These are phyloP conservation scores for Drosophila birchii DNA, from an alignment of 2,888 invertebrate genomes.

Conservation along the genomic window DNA sequence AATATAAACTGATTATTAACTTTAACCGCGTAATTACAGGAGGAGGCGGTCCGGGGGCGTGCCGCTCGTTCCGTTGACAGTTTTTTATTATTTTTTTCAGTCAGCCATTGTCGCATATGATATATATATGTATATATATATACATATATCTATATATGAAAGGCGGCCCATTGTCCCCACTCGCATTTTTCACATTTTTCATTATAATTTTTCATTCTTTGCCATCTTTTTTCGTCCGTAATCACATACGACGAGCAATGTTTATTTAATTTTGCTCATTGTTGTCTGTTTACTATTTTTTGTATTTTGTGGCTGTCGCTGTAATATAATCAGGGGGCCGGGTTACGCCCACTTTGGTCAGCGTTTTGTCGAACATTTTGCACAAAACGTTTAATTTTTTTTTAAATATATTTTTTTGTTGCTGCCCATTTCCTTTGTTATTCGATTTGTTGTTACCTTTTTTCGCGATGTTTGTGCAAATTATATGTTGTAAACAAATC, in stretches of 20 bases:
- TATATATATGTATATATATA: conserved; percentile 4
- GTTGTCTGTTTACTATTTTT: conserved; percentile 39
- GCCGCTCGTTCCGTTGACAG: conserved; percentile 66
- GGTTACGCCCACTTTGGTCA: conserved; percentile 52
- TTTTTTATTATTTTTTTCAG: conserved; percentile 45
- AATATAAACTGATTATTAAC: conserved; percentile 68
- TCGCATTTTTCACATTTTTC: conserved; percentile 46
- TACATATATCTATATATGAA: background rate
- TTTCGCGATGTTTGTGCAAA: conserved; percentile 27
- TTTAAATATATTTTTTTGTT: conserved; percentile 1
- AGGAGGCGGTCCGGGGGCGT: conserved; percentile 51
- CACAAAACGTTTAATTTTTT: conserved; percentile 57
- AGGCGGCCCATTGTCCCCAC: conserved; percentile 24
- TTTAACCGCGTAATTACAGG: conserved; percentile 70
- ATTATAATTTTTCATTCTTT: conserved; percentile 27
- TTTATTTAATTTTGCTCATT: conserved; percentile 51
- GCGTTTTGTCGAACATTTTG: conserved; percentile 70
- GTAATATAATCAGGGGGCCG: conserved; percentile 42
- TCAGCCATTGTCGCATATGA: conserved; percentile 24
- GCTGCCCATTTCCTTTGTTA: conserved; percentile 13
- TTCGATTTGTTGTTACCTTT: conserved; percentile 24
- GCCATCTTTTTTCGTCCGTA: conserved; percentile 39
- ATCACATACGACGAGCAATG: conserved; percentile 51
- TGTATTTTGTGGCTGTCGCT: conserved; percentile 11
- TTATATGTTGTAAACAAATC: conserved; percentile 33